Conservation (phyloP, 2,797 vertebrate species). For the Pachyuromys duprasi region DNA sequence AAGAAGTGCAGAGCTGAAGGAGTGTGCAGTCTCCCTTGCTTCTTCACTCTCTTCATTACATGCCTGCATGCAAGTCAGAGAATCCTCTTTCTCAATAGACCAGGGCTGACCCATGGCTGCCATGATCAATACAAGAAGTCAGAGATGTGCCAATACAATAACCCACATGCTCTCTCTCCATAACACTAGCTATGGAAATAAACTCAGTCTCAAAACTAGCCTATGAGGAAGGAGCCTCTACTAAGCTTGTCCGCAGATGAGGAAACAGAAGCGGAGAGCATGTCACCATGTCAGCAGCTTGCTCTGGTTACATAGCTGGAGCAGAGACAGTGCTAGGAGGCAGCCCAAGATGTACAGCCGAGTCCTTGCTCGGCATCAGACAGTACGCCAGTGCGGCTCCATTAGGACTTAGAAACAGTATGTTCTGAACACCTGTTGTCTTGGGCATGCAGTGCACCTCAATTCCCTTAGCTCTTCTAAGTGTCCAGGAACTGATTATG, state of each 20-base stretch:
- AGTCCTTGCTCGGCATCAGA: not conserved
- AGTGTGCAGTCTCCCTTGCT: not conserved
- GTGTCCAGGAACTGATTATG: not conserved
- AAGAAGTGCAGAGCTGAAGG: not conserved
- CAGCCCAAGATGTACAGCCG: too few species aligned
- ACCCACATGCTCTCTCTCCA: not conserved
- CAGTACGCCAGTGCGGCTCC: accelerated
- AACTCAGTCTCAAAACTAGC: not conserved
- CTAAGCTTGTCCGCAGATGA: not conserved
- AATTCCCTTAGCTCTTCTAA: not conserved
- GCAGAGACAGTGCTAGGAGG: not conserved
- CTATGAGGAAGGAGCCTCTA: not conserved
- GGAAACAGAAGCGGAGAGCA: not conserved
- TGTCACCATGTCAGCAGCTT: not conserved
- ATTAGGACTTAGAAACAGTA: not conserved
- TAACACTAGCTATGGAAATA: not conserved
- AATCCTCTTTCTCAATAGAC: not conserved
- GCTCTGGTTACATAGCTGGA: not conserved
- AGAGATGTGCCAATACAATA: not conserved
- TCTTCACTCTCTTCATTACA: not conserved
- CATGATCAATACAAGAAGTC: not conserved
- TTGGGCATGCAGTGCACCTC: not conserved
- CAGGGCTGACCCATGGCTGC: not conserved
- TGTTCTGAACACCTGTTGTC: not conserved
- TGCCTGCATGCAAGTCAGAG: not conserved